A percentile compares a stretch with the other conserved stretches of the same genome.
phyloP scores from a whole-genome alignment of 2,113 vertebrate species.

The Erpornis zantholeuca region DNA sequence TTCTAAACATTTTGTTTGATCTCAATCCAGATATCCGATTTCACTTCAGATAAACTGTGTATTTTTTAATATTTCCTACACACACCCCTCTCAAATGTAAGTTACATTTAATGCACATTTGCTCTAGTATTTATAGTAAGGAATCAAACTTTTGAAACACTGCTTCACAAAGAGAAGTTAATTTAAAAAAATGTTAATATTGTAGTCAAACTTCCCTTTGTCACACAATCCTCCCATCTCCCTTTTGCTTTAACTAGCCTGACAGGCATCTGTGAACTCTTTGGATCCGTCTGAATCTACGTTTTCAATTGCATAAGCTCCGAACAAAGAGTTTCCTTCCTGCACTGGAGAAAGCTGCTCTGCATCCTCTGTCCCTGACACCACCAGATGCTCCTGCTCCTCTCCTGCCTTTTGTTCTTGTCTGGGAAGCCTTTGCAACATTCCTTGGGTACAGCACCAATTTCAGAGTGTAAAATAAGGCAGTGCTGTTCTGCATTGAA shows the following conservation, averaged over 20 bases:
- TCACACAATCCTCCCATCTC: background rate
- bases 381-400: background rate
- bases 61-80: background rate
- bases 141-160: background rate
- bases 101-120: background rate
- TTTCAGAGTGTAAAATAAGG: background rate
- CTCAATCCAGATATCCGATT: background rate
- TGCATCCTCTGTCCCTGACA: background rate
- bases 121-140: background rate
- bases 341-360: background rate
- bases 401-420: background rate
- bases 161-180: background rate
- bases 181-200: background rate
- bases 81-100: background rate
- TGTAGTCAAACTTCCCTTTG: background rate
- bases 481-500: accelerated
- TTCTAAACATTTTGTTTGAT: background rate
- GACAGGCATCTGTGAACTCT: background rate
- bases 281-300: background rate
- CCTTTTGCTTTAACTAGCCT: background rate
- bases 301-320: background rate
- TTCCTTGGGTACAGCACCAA: background rate
- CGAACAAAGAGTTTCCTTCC: background rate
- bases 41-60: background rate
- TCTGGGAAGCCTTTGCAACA: background rate